Conservation (phyloP, 2,888 invertebrate genomes). For the Hipparchia semele region DNA sequence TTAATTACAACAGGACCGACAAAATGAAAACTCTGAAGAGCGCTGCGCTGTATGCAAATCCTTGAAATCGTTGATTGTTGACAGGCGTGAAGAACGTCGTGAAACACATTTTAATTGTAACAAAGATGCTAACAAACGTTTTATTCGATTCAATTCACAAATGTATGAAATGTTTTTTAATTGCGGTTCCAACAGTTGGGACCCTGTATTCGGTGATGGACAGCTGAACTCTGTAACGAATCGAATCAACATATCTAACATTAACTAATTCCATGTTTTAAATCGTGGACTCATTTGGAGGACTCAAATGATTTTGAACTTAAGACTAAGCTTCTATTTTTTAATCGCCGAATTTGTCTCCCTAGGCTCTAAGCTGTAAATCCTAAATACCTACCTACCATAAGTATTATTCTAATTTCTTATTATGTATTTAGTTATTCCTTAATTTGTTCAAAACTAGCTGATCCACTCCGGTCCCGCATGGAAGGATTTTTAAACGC, state of each 20-base stretch:
- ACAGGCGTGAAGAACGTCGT: constrained; percentile 41
- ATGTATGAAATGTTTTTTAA: constrained; percentile 12
- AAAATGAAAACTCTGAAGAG: neutral
- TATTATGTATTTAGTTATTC: no score
- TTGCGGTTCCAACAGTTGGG: constrained; percentile 1
- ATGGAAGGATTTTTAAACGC: no score
- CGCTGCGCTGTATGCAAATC: constrained; percentile 38
- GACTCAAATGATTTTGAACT: neutral
- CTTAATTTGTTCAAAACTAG: no score
- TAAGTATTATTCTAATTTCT: no score
- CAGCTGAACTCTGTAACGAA: constrained; percentile 46
- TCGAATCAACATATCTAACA: constrained; percentile 21
- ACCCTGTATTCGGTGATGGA: constrained; percentile 40
- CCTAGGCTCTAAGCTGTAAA: no score
- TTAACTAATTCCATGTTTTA: neutral
- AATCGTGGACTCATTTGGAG: no score
- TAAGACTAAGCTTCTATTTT: neutral
- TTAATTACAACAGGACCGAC: constrained; percentile 14
- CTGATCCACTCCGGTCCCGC: no score
- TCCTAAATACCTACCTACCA: no score
- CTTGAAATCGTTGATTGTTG: constrained; percentile 37
- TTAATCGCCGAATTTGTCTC: no score
- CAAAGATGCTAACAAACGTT: constrained; percentile 30
- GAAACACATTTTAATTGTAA: constrained; percentile 28
- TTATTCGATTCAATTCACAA: neutral